Evolutionary conservation across 2,113 vertebrate genomes (phyloP).

Genomic region (Manacus vitellinus): DNA sequence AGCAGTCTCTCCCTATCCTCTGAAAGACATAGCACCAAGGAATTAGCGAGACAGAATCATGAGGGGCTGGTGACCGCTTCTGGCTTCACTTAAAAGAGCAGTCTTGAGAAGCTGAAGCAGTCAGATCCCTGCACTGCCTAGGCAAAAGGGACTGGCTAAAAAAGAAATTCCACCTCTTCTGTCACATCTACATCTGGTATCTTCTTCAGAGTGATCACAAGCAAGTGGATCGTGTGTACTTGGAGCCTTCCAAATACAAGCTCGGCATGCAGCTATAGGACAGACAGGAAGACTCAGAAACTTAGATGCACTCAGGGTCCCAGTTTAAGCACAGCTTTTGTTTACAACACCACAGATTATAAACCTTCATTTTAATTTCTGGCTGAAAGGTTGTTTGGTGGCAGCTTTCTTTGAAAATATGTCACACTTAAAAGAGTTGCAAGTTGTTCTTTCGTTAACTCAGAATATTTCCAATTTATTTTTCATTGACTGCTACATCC

Average conservation of each 20-base stretch:
- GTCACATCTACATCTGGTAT: not conserved
- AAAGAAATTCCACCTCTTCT: not conserved
- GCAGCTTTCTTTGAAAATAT: not conserved
- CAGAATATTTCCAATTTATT: slow-evolving; percentile 18
- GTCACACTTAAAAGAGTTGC: not conserved
- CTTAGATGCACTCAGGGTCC: not conserved
- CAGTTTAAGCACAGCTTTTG: not conserved
- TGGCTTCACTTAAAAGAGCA: not conserved
- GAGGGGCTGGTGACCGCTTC: not conserved
- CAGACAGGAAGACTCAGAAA: not conserved
- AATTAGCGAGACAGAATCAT: not conserved
- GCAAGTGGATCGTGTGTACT: not conserved
- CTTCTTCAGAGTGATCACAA: not conserved
- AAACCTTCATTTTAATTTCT: not conserved
- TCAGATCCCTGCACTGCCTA: not conserved
- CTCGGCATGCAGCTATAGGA: not conserved
- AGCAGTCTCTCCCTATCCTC: not conserved
- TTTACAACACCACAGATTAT: not conserved
- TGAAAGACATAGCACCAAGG: not conserved
- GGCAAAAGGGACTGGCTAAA: not conserved
- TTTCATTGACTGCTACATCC: slow-evolving; percentile 27
- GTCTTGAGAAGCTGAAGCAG: not conserved
- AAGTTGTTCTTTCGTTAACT: not conserved
- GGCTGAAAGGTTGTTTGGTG: not conserved
- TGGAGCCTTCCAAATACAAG: not conserved